These are phyloP conservation scores for Climacteris rufus DNA, from an alignment of 2,113 vertebrate genomes.

Conservation along the genomic window DNA sequence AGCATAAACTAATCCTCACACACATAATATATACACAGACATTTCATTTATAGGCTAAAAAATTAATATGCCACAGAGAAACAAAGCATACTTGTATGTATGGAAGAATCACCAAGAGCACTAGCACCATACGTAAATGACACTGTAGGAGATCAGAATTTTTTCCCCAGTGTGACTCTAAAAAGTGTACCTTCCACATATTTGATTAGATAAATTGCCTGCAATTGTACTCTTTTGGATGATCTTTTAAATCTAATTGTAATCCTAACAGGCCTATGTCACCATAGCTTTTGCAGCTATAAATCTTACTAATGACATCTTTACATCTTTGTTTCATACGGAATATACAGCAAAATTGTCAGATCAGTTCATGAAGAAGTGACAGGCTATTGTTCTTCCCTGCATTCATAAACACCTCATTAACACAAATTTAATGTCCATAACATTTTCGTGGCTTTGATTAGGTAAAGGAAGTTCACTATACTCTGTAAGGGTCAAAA, in stretches of 20 bases:
- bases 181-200: conserved; percentile 6
- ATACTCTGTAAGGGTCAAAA: not conserved
- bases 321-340: conserved; percentile 35
- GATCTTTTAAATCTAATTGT: conserved; percentile 52
- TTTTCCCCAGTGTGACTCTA: not conserved
- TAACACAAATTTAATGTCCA: conserved; percentile 62
- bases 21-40: not conserved
- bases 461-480: conserved; percentile 19
- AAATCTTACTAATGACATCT: conserved; percentile 56
- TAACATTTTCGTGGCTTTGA: conserved; percentile 25
- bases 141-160: not conserved
- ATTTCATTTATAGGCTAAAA: not conserved
- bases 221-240: not conserved
- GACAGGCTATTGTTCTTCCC: conserved; percentile 63
- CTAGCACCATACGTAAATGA: not conserved
- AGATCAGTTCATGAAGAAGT: conserved; percentile 61
- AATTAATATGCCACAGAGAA: not conserved
- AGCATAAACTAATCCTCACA: not conserved
- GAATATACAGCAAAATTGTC: conserved; percentile 61
- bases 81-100: not conserved
- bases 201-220: conserved; percentile 30
- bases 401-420: conserved; percentile 52
- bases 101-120: not conserved
- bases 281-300: conserved; percentile 21
- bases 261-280: conserved; percentile 47